phyloP scores from a whole-genome alignment of 2,113 vertebrate species.

The Actinemys pallida region DNA sequence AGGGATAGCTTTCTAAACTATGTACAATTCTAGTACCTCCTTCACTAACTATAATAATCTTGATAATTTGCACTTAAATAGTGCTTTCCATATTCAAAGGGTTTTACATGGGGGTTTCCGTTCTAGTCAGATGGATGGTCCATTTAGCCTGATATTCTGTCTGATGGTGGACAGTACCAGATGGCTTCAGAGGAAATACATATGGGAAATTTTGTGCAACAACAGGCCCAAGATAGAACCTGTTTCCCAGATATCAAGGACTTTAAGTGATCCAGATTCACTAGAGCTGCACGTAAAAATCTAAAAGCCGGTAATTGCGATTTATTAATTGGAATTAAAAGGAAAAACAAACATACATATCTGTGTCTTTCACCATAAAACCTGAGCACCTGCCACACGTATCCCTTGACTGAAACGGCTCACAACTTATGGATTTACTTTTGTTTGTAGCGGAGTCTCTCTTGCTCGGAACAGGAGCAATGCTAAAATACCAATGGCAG shows the following conservation, averaged over 20 bases:
- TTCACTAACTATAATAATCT: constrained; percentile 6
- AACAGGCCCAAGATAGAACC: not conserved
- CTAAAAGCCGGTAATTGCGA: not conserved
- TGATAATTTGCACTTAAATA: not conserved
- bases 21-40: fast-evolving
- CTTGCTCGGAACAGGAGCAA: too few relatives aligned
- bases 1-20: constrained; percentile 5
- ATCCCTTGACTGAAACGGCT: not conserved
- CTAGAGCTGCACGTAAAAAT: not conserved
- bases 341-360: not conserved
- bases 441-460: too few relatives aligned
- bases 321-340: not conserved
- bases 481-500: not conserved
- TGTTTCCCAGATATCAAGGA: not conserved
- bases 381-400: not conserved
- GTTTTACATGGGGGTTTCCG: not conserved
- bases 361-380: not conserved
- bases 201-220: not conserved
- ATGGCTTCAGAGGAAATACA: not conserved
- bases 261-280: not conserved
- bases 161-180: not conserved
- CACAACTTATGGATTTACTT: not conserved
- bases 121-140: not conserved
- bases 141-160: not conserved
- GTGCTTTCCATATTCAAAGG: not conserved